A percentile compares a stretch with the other conserved stretches of the same genome.
phyloP scores from a whole-genome alignment of 2,113 vertebrate species.

The Dromaius novaehollandiae region DNA sequence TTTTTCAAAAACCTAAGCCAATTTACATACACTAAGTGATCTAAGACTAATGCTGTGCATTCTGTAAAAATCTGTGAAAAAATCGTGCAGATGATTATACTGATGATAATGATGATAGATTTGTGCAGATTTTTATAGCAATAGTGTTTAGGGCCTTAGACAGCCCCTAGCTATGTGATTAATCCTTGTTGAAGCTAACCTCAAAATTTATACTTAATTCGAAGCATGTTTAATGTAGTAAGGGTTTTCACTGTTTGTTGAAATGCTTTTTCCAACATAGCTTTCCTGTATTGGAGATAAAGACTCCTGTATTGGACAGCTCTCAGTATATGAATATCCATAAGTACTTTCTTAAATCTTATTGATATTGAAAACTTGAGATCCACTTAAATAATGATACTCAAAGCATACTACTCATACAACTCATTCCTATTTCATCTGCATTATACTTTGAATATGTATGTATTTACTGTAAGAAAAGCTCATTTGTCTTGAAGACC shows the following conservation, averaged over 20 bases:
- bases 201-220: neutral
- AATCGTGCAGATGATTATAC: rapidly evolving
- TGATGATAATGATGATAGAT: neutral
- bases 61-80: neutral
- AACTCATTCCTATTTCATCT: neutral
- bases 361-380: neutral
- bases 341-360: neutral
- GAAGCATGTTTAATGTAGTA: neutral
- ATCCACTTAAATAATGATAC: neutral
- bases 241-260: neutral
- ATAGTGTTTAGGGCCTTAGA: neutral
- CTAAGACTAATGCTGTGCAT: neutral
- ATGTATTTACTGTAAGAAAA: neutral
- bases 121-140: neutral
- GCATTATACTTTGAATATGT: neutral
- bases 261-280: neutral
- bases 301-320: neutral
- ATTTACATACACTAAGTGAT: neutral
- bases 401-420: neutral
- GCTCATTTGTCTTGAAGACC: neutral
- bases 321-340: neutral
- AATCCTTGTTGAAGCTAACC: neutral
- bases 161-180: neutral
- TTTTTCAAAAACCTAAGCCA: neutral
- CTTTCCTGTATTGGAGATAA: neutral